These are phyloP conservation scores for Halisarca cf. caerulea DNA, from an alignment of 37 sponge, comb jelly and placozoan genomes.

Conservation along the genomic window DNA sequence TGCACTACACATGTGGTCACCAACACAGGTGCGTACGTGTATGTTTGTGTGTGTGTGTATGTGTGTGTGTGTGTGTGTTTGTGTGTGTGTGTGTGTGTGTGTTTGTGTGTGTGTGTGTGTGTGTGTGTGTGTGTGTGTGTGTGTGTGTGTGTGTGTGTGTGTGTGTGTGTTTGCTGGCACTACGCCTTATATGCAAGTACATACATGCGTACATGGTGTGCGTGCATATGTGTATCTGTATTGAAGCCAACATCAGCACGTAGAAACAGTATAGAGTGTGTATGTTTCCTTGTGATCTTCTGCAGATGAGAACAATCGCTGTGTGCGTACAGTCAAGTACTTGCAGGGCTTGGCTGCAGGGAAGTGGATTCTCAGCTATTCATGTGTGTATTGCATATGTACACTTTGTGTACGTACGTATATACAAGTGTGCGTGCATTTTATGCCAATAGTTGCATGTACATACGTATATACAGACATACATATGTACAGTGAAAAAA, in stretches of 20 bases:
- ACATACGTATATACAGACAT: too few species aligned
- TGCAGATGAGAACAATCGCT: slow-evolving; percentile 40
- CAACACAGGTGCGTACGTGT: not conserved
- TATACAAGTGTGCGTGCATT: too few species aligned
- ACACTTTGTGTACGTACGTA: too few species aligned
- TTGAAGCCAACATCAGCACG: too few species aligned
- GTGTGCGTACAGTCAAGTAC: slow-evolving; percentile 51
- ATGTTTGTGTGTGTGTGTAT: slow-evolving; percentile 24
- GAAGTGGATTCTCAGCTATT: slow-evolving; percentile 26
- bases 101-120: slow-evolving; percentile 11
- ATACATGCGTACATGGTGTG: too few species aligned
- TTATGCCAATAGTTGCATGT: too few species aligned
- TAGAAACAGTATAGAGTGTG: too few species aligned
- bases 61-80: slow-evolving; percentile 28
- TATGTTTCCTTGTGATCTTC: too few species aligned
- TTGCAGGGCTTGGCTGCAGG: slow-evolving; percentile 40
- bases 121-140: slow-evolving; percentile 23
- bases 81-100: slow-evolving; percentile 8
- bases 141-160: slow-evolving; percentile 25
- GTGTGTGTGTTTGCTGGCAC: not conserved
- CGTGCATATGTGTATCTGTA: not conserved
- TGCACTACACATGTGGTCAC: slow-evolving; percentile 17
- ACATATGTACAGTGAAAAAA: too few species aligned
- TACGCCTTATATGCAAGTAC: too few species aligned
- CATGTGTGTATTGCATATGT: too few species aligned